Evolutionary conservation across 1,140 invertebrate species (phyloP), one percentile per base, ranked within the genome.

Genomic region (Orchestia grillus): DNA sequence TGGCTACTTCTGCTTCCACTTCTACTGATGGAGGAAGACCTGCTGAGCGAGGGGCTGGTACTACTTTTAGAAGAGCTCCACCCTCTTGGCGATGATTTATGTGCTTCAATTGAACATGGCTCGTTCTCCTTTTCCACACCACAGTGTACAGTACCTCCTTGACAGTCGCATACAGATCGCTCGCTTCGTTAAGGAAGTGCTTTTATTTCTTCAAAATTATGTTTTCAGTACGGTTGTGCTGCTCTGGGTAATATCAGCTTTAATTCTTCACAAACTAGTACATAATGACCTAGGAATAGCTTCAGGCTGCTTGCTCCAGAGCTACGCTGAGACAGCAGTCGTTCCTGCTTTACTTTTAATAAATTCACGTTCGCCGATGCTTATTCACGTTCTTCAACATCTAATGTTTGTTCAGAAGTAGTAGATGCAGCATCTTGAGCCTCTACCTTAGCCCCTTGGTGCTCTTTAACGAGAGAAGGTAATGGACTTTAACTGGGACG

Each of bases 31-130:
- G 40, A n/a, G 92, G 43, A 44, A 94, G 92, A 94, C 11, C 92
- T 45, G 40, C 16, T 4, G 92, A 94, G 41, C 92, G 92, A 40
- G 43, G 41, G 16, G 19, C 92, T 40, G 19, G 43, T 45, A 15
- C 92, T 44, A 45, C 44, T 44, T 94, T 44, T 36, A 94, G 43
- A 94, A 44, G 44, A 36, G 92, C 92, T 23, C 43, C 43, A 43
- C 88, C 88, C 41, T 91, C 44, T 91, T 91, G 88, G 88, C 88
- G 88, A 91, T 91, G 88, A 91, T 91, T 44, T 91, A 42, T 91
- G 36, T 77, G 11, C 62, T 77, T 3, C 28, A 77, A 19, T n/a
- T n/a, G n/a, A 23, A 19, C 62, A 77, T 77, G 62, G 36, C 28
- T 77, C 28, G 62, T 77, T 77, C 28, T 77, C 28, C 62, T 36